These are phyloP conservation scores for Latrodectus hesperus DNA, from an alignment of 2,888 invertebrate species.

Conservation along the genomic window DNA sequence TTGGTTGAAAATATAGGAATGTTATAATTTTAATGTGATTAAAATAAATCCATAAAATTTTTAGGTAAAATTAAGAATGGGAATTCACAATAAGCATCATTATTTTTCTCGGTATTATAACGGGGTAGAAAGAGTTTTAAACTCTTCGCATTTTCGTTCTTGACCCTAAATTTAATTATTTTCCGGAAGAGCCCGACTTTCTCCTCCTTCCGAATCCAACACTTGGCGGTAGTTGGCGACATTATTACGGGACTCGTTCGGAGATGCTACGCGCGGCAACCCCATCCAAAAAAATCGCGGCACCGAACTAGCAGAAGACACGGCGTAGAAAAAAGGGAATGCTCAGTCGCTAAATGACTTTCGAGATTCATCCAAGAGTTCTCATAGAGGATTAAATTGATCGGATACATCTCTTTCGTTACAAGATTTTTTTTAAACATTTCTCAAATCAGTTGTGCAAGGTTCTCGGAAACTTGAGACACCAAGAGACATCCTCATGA, in stretches of 20 bases:
- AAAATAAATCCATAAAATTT: no score
- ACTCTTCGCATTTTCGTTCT: neutral
- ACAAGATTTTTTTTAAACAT: no score
- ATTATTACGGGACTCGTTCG: neutral
- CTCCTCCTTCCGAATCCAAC: neutral
- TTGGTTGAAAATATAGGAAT: no score
- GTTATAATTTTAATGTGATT: no score
- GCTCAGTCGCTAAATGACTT: slow-evolving; percentile 16
- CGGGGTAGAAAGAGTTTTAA: neutral
- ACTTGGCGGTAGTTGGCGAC: slow-evolving; percentile 45
- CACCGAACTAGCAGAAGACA: neutral
- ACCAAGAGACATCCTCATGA: slow-evolving; percentile 7
- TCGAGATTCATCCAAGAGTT: neutral
- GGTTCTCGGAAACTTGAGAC: no score
- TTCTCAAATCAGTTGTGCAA: no score
- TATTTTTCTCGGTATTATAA: neutral
- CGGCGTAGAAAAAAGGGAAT: neutral
- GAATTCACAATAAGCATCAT: neutral
- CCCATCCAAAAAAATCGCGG: slow-evolving; percentile 26
- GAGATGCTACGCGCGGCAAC: slow-evolving; percentile 38
- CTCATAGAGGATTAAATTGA: no score
- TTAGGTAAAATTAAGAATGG: no score
- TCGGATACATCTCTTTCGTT: no score
- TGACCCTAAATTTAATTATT: neutral
- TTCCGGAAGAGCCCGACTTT: neutral